Evolutionary conservation across 2,888 invertebrate species (phyloP).

Genomic region (Rotaria sp.): DNA sequence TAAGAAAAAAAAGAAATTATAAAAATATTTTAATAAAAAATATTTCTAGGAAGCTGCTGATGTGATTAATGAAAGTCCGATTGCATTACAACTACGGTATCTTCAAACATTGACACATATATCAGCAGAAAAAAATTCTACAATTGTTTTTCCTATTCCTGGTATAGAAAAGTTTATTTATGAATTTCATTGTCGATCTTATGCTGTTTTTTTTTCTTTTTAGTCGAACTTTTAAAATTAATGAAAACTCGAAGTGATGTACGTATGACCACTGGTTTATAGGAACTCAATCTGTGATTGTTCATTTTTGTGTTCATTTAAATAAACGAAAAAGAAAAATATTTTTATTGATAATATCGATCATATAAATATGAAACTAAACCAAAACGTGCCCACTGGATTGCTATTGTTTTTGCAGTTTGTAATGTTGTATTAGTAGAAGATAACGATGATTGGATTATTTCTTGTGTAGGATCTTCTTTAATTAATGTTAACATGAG

Average conservation of each 20-base stretch:
- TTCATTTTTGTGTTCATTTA: not conserved
- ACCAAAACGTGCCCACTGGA: not conserved
- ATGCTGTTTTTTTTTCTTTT: not conserved
- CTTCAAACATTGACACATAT: constrained; percentile 52
- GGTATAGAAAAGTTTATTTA: constrained; percentile 44
- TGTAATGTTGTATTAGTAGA: not conserved
- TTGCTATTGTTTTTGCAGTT: not conserved
- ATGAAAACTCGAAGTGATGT: not conserved
- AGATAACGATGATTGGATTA: not conserved
- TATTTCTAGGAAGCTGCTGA: constrained; percentile 68
- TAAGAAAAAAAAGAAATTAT: not conserved
- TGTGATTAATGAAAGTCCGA: constrained; percentile 72
- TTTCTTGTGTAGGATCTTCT: not conserved
- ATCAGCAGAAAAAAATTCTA: constrained; percentile 53
- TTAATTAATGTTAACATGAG: not conserved
- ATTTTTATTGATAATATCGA: not conserved
- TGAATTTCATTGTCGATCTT: constrained; percentile 35
- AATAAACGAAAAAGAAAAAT: not conserved
- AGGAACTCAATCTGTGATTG: not conserved
- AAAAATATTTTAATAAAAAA: not conserved
- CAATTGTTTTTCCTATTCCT: constrained; percentile 53
- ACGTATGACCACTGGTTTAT: not conserved
- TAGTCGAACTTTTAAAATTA: not conserved
- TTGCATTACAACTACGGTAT: constrained; percentile 64
- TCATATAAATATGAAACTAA: not conserved